Conservation (phyloP, 1,140 invertebrate genomes). For the Pseudobourletiella spinata region DNA sequence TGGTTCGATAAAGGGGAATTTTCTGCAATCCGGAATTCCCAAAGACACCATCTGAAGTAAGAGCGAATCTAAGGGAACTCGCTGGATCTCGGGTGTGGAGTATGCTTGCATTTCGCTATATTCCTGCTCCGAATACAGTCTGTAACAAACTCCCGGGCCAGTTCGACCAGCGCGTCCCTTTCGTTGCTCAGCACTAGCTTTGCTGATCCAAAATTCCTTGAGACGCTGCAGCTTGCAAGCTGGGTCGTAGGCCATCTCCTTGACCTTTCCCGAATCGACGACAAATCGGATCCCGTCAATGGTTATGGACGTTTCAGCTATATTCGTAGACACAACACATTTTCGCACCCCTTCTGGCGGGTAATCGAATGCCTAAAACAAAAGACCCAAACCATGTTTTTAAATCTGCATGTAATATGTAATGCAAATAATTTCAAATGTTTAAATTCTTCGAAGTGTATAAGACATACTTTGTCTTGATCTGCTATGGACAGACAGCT, state of each 20-base stretch:
- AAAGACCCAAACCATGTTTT: no score
- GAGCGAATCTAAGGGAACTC: slow-evolving; percentile 85
- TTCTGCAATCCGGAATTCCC: slow-evolving; percentile 78
- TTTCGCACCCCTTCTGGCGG: slow-evolving; percentile 90
- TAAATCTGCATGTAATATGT: no score
- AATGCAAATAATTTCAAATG: no score
- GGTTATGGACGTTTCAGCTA: slow-evolving; percentile 97
- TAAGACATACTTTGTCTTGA: slow-evolving; percentile 92
- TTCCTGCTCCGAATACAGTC: slow-evolving; percentile 80
- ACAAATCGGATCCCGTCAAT: slow-evolving; percentile 98
- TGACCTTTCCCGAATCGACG: slow-evolving; percentile 92
- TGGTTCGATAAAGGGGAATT: slow-evolving; percentile 92
- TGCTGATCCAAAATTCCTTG: slow-evolving; percentile 94
- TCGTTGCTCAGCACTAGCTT: slow-evolving; percentile 93
- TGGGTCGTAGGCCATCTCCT: slow-evolving; percentile 93
- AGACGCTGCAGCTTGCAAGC: slow-evolving; percentile 75
- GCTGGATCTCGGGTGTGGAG: slow-evolving; percentile 79
- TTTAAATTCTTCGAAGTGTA: no score
- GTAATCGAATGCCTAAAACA: slow-evolving; percentile 81
- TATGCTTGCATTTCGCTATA: slow-evolving; percentile 69
- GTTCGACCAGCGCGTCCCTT: slow-evolving; percentile 58
- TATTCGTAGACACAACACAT: slow-evolving; percentile 98
- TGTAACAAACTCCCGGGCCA: slow-evolving; percentile 64
- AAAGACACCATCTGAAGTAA: slow-evolving; percentile 91
- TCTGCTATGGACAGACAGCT: slow-evolving; percentile 84